These are phyloP conservation scores for Tauraco hartlaubi DNA, from an alignment of 2,797 vertebrate genomes.

Conservation along the genomic window DNA sequence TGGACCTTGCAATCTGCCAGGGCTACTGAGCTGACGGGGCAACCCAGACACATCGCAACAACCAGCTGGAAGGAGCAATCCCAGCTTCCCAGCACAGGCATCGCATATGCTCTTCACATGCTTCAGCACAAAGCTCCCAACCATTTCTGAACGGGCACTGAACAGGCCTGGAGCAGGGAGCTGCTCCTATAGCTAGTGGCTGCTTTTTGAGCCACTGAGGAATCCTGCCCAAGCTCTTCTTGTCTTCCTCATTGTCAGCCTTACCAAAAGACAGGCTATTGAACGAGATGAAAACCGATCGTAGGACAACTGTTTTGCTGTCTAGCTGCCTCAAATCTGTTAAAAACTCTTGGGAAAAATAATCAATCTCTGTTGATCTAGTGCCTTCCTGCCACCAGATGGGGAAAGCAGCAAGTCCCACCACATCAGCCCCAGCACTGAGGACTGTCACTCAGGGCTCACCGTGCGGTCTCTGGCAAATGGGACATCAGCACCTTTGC, in stretches of 20 bases:
- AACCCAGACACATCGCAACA: not conserved
- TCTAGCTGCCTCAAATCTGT: not conserved
- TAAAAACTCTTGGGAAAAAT: not conserved
- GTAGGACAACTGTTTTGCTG: not conserved
- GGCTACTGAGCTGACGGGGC: not conserved
- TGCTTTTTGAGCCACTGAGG: not conserved
- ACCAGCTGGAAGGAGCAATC: not conserved
- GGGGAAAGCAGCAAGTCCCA: conserved; percentile 5
- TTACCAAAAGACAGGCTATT: not conserved
- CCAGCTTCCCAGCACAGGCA: not conserved
- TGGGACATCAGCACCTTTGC: conserved; percentile 52
- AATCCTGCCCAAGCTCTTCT: not conserved
- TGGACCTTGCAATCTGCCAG: not conserved
- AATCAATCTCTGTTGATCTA: not conserved
- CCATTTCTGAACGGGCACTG: not conserved
- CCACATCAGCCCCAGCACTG: not conserved
- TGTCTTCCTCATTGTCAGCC: not conserved
- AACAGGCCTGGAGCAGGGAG: not conserved
- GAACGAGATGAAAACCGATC: not conserved
- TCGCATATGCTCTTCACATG: not conserved
- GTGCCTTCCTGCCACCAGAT: conserved; percentile 34
- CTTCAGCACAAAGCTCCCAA: not conserved
- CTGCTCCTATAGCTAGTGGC: not conserved
- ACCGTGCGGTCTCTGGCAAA: not conserved
- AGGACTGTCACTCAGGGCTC: conserved; percentile 2